Evolutionary conservation across 92 coral and sea anemone species (phyloP), one percentile per base, ranked within the genome.

Genomic region (Blastomussa wellsi): DNA sequence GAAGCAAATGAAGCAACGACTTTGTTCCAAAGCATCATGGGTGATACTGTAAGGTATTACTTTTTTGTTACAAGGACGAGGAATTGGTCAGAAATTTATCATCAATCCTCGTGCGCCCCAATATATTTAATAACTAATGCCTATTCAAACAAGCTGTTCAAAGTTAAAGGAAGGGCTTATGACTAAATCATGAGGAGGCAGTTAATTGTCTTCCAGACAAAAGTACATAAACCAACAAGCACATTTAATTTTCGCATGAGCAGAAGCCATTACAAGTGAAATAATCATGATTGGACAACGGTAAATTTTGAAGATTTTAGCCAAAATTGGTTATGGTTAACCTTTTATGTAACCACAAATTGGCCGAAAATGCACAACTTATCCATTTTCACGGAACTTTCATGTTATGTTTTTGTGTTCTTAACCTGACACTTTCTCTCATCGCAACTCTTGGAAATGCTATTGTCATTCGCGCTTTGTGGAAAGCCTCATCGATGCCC

Each of bases 401-500:
- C 19, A 74, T 74, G 79, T 49, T 74, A 17, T 11, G 1, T 44
- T 42, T 74, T 47, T 74, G 79, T 26, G 36, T 74, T n/a, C 42
- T 74, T 9, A 74, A 74, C 8, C 1, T 74, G 35, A 2, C 4
- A 19, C 47, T 74, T 44, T 48, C 60, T 28, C 60, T 74, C 1
- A 60, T 31, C 7, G 79, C 62, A 31, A 28, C n/a, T 31, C 9
- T 74, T 47, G 79, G 79, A 48, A 74, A 74, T 74, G 60, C 47
- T 16, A 3, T 47, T 24, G 62, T 31, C 10, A 74, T 74, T 48
- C 33, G n/a, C 57, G 62, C 79, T 9, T 8, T 74, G 33, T 74
- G 49, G 32, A 86, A 59, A 47, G 67, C 86, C 4, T 24, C 85
- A 22, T 72, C 90, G n/a, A 41, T 86, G 37, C 62, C 80, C 28